phyloP scores from a whole-genome alignment of 2,888 invertebrate species.

The Rambutsinella grinnellia region DNA sequence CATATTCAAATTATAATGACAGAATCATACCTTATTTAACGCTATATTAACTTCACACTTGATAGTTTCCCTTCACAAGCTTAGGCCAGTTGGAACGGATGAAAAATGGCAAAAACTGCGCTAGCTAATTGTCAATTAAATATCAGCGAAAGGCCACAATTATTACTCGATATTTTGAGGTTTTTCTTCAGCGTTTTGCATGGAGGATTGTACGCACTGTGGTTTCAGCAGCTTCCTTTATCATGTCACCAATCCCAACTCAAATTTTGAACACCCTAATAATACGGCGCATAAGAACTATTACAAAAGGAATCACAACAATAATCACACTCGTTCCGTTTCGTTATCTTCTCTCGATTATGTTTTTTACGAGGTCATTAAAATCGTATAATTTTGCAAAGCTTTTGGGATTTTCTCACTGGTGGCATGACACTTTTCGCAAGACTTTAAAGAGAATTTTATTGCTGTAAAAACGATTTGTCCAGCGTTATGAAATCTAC shows the following conservation, averaged over 20 bases:
- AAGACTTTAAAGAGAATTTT: no score
- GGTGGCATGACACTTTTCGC: constrained; percentile 22
- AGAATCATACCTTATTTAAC: no score
- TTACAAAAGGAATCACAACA: not conserved
- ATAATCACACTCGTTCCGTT: constrained; percentile 13
- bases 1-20: no score
- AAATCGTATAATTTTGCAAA: constrained; percentile 9
- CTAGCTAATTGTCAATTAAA: constrained; percentile 30
- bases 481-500: no score
- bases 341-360: constrained; percentile 1
- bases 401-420: constrained; percentile 5
- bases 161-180: not conserved
- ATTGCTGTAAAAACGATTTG: no score
- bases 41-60: no score
- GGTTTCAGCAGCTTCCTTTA: not conserved
- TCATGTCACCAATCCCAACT: no score
- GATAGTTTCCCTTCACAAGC: no score
- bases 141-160: constrained; percentile 23
- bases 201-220: not conserved
- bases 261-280: not conserved
- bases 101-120: no score
- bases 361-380: constrained; percentile 26
- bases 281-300: not conserved
- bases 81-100: no score
- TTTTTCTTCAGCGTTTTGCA: not conserved